These are phyloP conservation scores for Pterophyllum scalare DNA, from an alignment of 2,113 vertebrate species.

Conservation along the genomic window DNA sequence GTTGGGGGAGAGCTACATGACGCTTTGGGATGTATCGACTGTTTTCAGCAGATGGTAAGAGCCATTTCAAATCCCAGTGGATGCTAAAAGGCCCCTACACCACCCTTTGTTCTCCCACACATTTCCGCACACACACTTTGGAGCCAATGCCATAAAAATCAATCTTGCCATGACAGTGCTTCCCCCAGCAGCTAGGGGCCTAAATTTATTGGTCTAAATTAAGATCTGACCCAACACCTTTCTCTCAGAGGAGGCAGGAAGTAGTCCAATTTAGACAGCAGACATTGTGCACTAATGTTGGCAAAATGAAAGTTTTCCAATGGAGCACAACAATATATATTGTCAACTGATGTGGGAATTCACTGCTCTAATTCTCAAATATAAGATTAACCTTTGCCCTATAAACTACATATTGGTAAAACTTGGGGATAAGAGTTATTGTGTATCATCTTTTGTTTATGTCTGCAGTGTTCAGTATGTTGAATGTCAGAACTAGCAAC, in stretches of 20 bases:
- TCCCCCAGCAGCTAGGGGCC: conserved; percentile 64
- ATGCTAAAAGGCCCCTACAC: conserved; percentile 41
- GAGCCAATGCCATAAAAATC: conserved; percentile 71
- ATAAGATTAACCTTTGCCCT: conserved; percentile 6
- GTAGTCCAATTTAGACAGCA: conserved; percentile 57
- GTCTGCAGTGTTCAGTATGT: background rate
- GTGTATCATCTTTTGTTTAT: background rate
- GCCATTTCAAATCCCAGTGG: conserved; percentile 63
- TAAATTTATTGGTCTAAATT: conserved; percentile 76
- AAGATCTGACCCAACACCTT: conserved; percentile 71
- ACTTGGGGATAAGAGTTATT: background rate
- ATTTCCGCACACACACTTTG: conserved; percentile 57
- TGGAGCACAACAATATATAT: conserved; percentile 17
- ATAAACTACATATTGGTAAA: background rate
- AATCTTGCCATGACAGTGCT: conserved; percentile 76
- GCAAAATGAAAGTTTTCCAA: conserved; percentile 45
- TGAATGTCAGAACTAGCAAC: background rate
- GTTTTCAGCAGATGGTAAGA: conserved; percentile 74
- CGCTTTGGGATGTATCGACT: conserved; percentile 71
- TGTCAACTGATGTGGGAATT: conserved; percentile 5
- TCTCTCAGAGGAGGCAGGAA: conserved; percentile 62
- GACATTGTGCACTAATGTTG: conserved; percentile 29
- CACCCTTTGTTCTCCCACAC: conserved; percentile 56
- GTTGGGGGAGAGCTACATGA: conserved; percentile 32
- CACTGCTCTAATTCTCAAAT: conserved; percentile 4